Base-by-base conservation (phyloP, 2,888 invertebrate genomes). In the Eumerus sabulonum region DNA sequence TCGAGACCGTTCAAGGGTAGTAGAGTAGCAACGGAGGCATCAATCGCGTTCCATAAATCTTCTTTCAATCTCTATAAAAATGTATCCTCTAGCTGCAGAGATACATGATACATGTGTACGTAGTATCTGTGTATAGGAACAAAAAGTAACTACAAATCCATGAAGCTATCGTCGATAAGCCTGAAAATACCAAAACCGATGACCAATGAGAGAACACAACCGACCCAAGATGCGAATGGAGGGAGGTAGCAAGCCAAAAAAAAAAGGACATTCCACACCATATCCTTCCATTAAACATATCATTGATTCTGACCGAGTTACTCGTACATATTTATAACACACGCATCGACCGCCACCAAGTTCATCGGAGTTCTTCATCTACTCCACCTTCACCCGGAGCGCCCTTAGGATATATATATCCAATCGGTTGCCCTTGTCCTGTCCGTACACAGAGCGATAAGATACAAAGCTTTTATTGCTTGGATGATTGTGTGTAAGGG, bases 241-340 rank as follows among this genome's bases (percentile, higher is more conserved):
- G 27, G 27, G 27, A 2, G 27, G 7, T 2, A 27, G 7, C 3
- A 27, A 27, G 27, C 2, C 36, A 13, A 11, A 35, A 60, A 60
- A 71, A 72, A 77, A 77, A 60, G 72, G 63, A 73, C 63, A 77
- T 77, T 77, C 77, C 77, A 77, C 77, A 59, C 73, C 77, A 73
- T 77, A 77, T 67, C 67, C 67, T 72, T 68, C 72, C 72, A 77
- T 77, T 73, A 77, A 77, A 63, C 77, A 73, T 68, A 77, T 73
- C 77, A 77, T 77, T 73, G 77, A 77, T 77, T 73, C 63, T 47
- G 47, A 62, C 9, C 40, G 27, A 50, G 19, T n/a, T 36, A 56
- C 68, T 51, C 35, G 68, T 56, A 63, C 51, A 53, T 57, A 40
- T 47, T 62, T n/a, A n/a, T n/a, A n/a, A n/a, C n/a, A n/a, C n/a